A percentile compares a stretch with the other conserved stretches of the same genome.
Evolutionary conservation across 2,113 vertebrate genomes (phyloP).

Genomic region (Cyprinodon brontotheroides): DNA sequence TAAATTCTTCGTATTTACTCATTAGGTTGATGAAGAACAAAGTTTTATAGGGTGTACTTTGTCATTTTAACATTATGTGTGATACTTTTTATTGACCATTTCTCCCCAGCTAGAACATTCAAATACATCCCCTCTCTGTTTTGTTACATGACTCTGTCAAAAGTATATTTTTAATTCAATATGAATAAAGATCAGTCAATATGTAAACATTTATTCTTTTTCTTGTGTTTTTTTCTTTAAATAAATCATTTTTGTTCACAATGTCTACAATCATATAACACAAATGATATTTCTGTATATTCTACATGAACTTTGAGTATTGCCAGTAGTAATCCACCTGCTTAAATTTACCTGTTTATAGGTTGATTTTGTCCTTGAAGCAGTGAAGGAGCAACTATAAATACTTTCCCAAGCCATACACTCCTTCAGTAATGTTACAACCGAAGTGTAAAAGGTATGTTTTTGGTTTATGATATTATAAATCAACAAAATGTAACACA

Average conservation of each 20-base stretch:
- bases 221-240: background rate
- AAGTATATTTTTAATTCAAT: slow-evolving; percentile 99
- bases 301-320: background rate
- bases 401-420: background rate
- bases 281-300: slow-evolving; percentile 1
- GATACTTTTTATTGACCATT: slow-evolving; percentile 56
- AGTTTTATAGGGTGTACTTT: slow-evolving; percentile 52
- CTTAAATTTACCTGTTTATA: background rate
- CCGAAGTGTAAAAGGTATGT: background rate
- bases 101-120: slow-evolving; percentile 80
- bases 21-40: slow-evolving; percentile 45
- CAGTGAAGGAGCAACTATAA: background rate
- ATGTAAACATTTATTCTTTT: slow-evolving; percentile 75
- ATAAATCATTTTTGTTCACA: background rate
- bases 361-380: background rate
- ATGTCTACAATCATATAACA: background rate
- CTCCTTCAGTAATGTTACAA: background rate
- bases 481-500: background rate
- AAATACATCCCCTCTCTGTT: slow-evolving; percentile 91
- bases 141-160: slow-evolving; percentile 99
- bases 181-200: slow-evolving; percentile 99
- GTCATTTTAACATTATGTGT: slow-evolving; percentile 51
- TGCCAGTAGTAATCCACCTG: background rate
- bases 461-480: background rate
- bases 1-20: slow-evolving; percentile 40